Percentiles rank a stretch among this genome's conserved stretches.
Conservation (phyloP, 2,888 invertebrate species). For the Eurytoma californica region DNA sequence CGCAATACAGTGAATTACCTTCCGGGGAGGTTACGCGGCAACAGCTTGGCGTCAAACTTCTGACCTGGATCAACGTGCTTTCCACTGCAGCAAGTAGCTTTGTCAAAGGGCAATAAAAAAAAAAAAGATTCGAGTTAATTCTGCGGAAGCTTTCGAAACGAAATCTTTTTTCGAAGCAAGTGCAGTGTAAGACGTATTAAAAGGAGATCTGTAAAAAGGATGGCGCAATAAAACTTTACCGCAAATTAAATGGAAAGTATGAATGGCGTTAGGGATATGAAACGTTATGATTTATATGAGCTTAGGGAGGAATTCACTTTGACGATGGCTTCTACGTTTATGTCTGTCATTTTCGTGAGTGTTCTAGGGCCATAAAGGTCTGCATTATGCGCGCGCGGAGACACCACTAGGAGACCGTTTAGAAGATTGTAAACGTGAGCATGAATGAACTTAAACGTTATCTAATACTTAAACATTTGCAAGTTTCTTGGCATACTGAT, state of each 20-base stretch:
- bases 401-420: background rate
- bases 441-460: no score
- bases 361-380: slow-evolving; percentile 44
- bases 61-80: no score
- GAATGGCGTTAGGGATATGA: slow-evolving; percentile 2
- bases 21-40: background rate
- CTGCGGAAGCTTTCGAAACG: background rate
- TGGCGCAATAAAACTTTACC: background rate
- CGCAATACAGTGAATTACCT: slow-evolving; percentile 31
- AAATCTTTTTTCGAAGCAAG: background rate
- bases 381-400: slow-evolving; percentile 23
- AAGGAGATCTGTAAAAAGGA: background rate
- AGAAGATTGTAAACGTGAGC: background rate
- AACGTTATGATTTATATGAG: slow-evolving; percentile 39
- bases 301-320: slow-evolving; percentile 3
- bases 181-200: background rate
- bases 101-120: no score
- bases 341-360: slow-evolving; percentile 51
- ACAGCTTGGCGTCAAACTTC: no score
- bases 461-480: no score
- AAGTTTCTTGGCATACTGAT: no score
- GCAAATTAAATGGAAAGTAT: slow-evolving; percentile 42
- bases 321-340: slow-evolving; percentile 50
- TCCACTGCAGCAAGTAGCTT: no score
- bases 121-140: no score